These are phyloP conservation scores for Dolomedes plantarius DNA, from an alignment of 2,888 invertebrate species.

Conservation along the genomic window DNA sequence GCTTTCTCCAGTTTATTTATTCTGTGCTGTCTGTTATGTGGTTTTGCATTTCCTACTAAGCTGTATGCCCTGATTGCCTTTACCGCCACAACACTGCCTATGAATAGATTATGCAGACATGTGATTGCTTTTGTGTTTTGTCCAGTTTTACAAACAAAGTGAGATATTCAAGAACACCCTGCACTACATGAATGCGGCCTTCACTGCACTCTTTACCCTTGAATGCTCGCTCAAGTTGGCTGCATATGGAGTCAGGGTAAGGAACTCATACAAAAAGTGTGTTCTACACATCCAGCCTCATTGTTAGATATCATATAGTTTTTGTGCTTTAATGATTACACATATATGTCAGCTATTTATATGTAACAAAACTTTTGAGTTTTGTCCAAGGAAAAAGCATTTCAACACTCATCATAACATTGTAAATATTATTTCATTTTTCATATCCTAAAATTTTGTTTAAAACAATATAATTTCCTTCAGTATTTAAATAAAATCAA, in stretches of 20 bases:
- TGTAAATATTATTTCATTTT: no score
- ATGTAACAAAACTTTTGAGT: not conserved
- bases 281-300: constrained; percentile 16
- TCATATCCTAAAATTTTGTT: no score
- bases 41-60: constrained; percentile 57
- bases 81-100: constrained; percentile 52
- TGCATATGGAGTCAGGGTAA: constrained; percentile 99
- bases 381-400: no score
- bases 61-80: constrained; percentile 57
- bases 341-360: not conserved
- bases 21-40: constrained; percentile 63
- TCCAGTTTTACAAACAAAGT: constrained; percentile 94
- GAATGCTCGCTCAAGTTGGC: constrained; percentile 99
- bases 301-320: not conserved
- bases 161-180: constrained; percentile 92
- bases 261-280: constrained; percentile 64
- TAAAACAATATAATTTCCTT: no score
- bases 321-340: not conserved
- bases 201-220: constrained; percentile 99
- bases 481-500: no score
- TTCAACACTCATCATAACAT: no score
- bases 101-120: constrained; percentile 50
- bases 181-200: constrained; percentile 98
- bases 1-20: constrained; percentile 28
- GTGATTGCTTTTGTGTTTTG: constrained; percentile 71